Conservation (phyloP, 2,113 vertebrate genomes). For the Marcusenius ussheri region DNA sequence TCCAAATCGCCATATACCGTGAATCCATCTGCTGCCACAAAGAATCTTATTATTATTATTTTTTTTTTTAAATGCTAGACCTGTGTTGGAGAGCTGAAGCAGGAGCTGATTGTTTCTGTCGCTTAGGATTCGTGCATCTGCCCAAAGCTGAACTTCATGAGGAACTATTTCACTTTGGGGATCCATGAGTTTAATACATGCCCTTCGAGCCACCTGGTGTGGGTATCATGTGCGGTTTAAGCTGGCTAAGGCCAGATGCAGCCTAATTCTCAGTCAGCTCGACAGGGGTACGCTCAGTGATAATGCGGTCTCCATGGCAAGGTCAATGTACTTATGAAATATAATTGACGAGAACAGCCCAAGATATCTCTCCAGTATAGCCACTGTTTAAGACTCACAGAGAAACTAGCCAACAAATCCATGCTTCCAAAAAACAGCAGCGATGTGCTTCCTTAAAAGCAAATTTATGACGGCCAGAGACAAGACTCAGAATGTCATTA, state of each 20-base stretch:
- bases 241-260: background rate
- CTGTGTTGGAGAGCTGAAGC: background rate
- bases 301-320: background rate
- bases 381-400: background rate
- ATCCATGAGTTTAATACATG: background rate
- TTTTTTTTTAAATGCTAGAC: background rate
- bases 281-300: background rate
- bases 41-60: background rate
- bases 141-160: background rate
- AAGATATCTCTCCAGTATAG: background rate
- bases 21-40: background rate
- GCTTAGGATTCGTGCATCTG: background rate
- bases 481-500: background rate
- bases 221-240: background rate
- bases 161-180: background rate
- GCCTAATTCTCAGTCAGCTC: background rate
- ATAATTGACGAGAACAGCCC: background rate
- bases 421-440: background rate
- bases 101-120: background rate
- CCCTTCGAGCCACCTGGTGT: background rate
- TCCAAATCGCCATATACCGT: background rate
- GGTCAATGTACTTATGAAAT: constrained; percentile 7
- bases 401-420: background rate
- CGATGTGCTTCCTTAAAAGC: background rate
- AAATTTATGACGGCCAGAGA: background rate